Base-by-base conservation (phyloP, 1,140 invertebrate genomes). In the Pseudomyrmex cubaensis region DNA sequence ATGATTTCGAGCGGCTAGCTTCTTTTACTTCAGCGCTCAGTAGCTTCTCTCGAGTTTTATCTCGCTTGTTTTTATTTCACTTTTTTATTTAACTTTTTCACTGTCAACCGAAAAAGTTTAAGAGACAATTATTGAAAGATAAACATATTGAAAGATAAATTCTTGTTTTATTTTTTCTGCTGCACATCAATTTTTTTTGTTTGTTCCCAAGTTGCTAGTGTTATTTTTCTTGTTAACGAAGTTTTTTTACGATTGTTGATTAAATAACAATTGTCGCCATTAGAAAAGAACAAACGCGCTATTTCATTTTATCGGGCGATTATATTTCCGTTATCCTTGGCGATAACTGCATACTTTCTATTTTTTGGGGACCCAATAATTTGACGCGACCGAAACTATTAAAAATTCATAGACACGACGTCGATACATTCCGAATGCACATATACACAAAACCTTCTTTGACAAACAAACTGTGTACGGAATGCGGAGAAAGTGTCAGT, bases 401-500 rank as follows among this genome's bases (percentile, higher is more conserved):
- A 77, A 67, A 77, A 12, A 48, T 50, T 17, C 46, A 22, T 5
- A 35, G 61, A 12, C 15, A n/a, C 59, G 17, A 35, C 61, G 46
- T 77, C 13, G 13, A 20, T 35, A 35, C 62, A 25, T 67, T 25
- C 20, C 13, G 44, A 56, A 56, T 17, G 9, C 12, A 4, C 25
- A 15, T 62, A 15, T 62, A 7, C 15, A 63, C 3, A 2, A 2
- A 9, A 5, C 12, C 12, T 7, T 22, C 10, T 61, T 59, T 17
- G 7, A 48, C 15, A 17, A 80, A 80, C 15, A 4, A 10, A 52
- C 12, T 59, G 15, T 72, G 5, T 52, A 35, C 54, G 35, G 61
- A 72, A 72, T 25, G 25, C 61, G 44, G 76, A 70, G 66, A 80
- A 80, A 72, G 66, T 20, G 44, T 17, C 13, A 56, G 44, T 35